phyloP scores from a whole-genome alignment of 1,140 invertebrate genomes.

The Drosophila sp. region DNA sequence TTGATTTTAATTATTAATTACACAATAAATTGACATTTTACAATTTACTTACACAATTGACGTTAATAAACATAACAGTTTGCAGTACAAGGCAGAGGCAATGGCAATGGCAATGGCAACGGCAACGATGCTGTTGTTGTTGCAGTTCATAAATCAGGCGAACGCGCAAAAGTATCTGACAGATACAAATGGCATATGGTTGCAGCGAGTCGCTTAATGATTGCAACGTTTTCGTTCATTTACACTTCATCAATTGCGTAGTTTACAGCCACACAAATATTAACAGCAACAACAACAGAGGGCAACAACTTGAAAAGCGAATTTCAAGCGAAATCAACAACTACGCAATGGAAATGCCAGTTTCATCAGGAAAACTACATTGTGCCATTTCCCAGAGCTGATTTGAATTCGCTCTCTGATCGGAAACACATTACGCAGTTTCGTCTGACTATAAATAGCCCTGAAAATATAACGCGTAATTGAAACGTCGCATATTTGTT shows the following conservation, averaged over 20 bases:
- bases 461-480: conserved; percentile 32
- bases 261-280: conserved; percentile 50
- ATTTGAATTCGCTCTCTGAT: conserved; percentile 1
- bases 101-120: conserved; percentile 12
- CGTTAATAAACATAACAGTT: conserved; percentile 58
- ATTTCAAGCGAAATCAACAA: conserved; percentile 18
- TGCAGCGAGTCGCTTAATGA: conserved; percentile 41
- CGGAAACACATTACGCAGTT: conserved; percentile 44
- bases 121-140: conserved; percentile 41
- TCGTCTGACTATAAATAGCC: conserved; percentile 31
- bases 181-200: conserved; percentile 71
- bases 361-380: conserved; percentile 32
- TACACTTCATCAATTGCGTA: conserved; percentile 64
- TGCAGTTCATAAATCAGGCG: conserved; percentile 68
- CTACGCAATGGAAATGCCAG: conserved; percentile 46
- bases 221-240: conserved; percentile 53
- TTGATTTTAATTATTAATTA: conserved; percentile 55
- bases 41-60: conserved; percentile 51
- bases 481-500: conserved; percentile 13
- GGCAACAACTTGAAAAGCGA: conserved; percentile 43
- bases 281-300: conserved; percentile 23
- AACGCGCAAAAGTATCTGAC: conserved; percentile 66
- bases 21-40: conserved; percentile 42
- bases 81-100: conserved; percentile 10
- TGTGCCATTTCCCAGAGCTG: neutral